These are phyloP conservation scores for Drosophila insularis DNA, from an alignment of 1,140 invertebrate species.

Conservation along the genomic window DNA sequence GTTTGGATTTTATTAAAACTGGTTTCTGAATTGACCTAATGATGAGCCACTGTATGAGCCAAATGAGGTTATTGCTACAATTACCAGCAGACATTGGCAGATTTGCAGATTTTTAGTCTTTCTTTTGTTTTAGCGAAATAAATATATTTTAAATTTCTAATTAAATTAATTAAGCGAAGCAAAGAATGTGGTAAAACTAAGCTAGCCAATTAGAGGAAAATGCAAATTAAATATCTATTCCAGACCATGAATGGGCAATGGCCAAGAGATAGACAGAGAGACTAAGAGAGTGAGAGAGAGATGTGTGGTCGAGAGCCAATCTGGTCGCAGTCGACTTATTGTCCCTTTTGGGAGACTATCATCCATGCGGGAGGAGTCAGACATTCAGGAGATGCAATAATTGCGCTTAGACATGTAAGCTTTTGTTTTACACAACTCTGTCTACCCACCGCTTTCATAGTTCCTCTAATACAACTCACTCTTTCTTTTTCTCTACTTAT, in stretches of 20 bases:
- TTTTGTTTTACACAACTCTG: constrained; percentile 47
- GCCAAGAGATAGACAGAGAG: too few species aligned
- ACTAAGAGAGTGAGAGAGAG: too few species aligned
- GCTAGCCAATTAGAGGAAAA: constrained; percentile 77
- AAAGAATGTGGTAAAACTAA: constrained; percentile 61
- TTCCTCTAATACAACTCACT: neutral
- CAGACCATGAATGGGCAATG: neutral
- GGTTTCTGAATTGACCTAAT: neutral
- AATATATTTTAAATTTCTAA: constrained; percentile 79
- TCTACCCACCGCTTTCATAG: neutral
- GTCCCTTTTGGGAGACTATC: constrained; percentile 26
- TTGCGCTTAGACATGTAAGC: constrained; percentile 77
- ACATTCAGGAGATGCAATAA: constrained; percentile 55
- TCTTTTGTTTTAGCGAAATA: constrained; percentile 54
- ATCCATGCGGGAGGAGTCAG: constrained; percentile 9
- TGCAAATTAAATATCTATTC: constrained; percentile 76
- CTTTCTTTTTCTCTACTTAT: too few species aligned
- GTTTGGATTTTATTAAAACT: neutral
- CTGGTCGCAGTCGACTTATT: constrained; percentile 19
- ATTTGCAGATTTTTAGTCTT: constrained; percentile 40
- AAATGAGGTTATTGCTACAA: constrained; percentile 38
- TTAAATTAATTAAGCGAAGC: constrained; percentile 78
- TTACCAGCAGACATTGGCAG: constrained; percentile 35
- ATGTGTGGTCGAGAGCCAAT: neutral
- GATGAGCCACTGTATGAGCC: constrained; percentile 38